Base-by-base conservation (phyloP, 2,113 vertebrate genomes). In the Trinectes maculatus region DNA sequence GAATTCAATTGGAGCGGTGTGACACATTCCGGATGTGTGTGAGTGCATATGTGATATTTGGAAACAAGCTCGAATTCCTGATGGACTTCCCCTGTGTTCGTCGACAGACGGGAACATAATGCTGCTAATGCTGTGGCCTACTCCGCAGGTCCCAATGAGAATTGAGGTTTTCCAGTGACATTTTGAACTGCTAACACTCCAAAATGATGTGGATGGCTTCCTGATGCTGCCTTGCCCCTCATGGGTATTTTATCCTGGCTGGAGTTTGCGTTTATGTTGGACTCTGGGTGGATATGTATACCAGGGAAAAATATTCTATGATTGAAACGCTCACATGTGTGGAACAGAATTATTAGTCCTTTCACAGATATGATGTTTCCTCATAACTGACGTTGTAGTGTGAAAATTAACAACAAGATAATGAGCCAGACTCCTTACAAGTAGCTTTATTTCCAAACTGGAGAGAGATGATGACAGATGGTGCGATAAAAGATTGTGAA, bases 381-480 rank as follows among this genome's bases (percentile, higher is more conserved):
- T 61, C 19, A 4, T 39, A 18, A 52, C 29, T 54, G 40, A 62
- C 24, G 55, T 60, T 54, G 3, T 28, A 42, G 53, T 49, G 28
- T 60, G 26, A 42, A 81, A 71, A 55, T 28, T 43, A 22, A 73
- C 2, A 65, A 60, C 12, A 4, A 13, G 39, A 52, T 19, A 70
- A 54, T 43, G 53, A 83, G 31, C 77, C 49, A 33, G 82, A 63
- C 55, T 58, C 86, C 85, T 84, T 81, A n/a, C 54, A 81, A 82
- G 61, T 74, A 53, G 75, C 77, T 91, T 91, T 91, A 91, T 89
- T 90, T 89, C 52, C 56, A 82, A 89, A 87, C 62, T 76, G 80
- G 66, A 72, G 56, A 56, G 31, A 43, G 19, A 55, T 59, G 71
- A 74, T 81, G 83, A 87, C 79, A 89, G 85, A 86, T 85, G 86